These are phyloP conservation scores for Chrysolina oricalcia DNA, from an alignment of 2,888 invertebrate species.

Conservation along the genomic window DNA sequence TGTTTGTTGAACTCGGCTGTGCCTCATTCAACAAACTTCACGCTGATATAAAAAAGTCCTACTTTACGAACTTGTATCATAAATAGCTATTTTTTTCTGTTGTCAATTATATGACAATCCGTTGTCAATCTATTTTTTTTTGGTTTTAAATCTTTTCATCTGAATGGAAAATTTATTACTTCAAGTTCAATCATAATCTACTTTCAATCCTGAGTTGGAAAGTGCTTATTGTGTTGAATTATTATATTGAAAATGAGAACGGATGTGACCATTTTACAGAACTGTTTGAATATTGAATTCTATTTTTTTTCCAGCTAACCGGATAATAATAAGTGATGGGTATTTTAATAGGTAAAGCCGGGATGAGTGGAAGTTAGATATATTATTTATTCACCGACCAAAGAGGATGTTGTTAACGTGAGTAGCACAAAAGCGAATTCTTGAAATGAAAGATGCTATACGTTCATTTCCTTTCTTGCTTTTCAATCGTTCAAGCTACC, in stretches of 20 bases:
- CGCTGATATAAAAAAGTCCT: too few species aligned
- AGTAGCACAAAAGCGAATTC: not conserved
- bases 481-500: not conserved
- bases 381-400: constrained; percentile 6
- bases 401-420: constrained; percentile 5
- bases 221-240: constrained; percentile 46
- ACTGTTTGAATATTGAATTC: not conserved
- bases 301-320: constrained; percentile 1
- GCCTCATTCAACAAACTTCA: too few species aligned
- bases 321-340: not conserved
- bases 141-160: not conserved
- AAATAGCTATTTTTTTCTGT: too few species aligned
- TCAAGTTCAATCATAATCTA: constrained; percentile 33
- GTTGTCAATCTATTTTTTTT: not conserved
- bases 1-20: too few species aligned
- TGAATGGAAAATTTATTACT: not conserved
- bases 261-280: constrained; percentile 32
- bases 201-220: constrained; percentile 41
- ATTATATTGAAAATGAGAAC: constrained; percentile 45
- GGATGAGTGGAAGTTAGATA: not conserved
- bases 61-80: too few species aligned
- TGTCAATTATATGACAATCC: not conserved
- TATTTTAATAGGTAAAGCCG: not conserved
- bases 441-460: not conserved
- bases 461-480: too few species aligned